Base-by-base conservation (phyloP, 1,140 invertebrate genomes). In the Pinna nobilis region DNA sequence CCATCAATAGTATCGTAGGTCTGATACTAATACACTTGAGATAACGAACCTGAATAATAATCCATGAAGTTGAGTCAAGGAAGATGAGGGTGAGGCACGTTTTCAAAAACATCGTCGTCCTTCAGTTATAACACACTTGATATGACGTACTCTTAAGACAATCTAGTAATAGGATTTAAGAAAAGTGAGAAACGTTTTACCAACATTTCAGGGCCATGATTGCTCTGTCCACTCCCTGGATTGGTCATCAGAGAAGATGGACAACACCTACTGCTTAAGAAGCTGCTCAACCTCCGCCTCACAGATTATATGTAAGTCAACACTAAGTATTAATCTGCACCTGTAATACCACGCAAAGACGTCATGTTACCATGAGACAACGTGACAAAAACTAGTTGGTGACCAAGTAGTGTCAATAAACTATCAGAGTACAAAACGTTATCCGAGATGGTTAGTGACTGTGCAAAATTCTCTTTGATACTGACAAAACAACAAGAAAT, bases 221-320 rank as follows among this genome's bases (percentile, higher is more conserved):
- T 61, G 70, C 11, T 37, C 60, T 41, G 55, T 83, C 1, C 73
- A 61, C 4, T 64, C 69, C 2, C 32, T 83, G 32, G 81, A 83
- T 59, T 83, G 77, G 71, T 78, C 81, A 23, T 13, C 13, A 1
- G 73, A 72, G 28, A 66, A 70, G 32, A 25, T 18, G 0, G 49
- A 68, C 32, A 69, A 71, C 15, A 32, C 25, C n/a, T 79, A 59
- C 41, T 9, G 81, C 0, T 33, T 83, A 11, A 61, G 76, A 20
- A 64, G 67, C 33, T 70, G 67, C 49, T 60, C 67, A 15, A 15
- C 35, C 15, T 23, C 37, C 18, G 68, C 66, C 15, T 74, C 76
- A 59, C 53, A 59, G 15, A 44, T 53, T 13, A 66, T 75, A 35
- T 80, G 78, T 80, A 73, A 70, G 78, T 74, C 28, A 44, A 44